Conservation (phyloP, 2,113 vertebrate species). For the Scolopax mira region DNA sequence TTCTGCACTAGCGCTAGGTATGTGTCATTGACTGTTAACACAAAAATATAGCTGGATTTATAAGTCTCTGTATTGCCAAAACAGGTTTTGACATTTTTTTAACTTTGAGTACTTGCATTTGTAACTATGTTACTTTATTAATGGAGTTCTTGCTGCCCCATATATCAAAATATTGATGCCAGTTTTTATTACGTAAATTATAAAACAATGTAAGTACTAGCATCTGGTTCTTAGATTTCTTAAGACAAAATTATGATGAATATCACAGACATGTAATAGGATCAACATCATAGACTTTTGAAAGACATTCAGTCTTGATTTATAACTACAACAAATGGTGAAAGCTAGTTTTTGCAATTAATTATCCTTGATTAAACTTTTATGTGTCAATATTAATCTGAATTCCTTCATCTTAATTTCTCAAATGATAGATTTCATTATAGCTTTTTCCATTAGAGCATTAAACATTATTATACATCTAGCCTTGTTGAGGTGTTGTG, state of each 20-base stretch:
- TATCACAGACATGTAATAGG: not conserved
- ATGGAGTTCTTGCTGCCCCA: not conserved
- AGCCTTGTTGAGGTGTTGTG: not conserved
- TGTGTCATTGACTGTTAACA: not conserved
- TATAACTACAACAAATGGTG: not conserved
- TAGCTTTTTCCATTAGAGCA: accelerated
- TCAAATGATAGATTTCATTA: not conserved
- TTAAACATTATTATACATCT: not conserved
- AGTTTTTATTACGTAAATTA: not conserved
- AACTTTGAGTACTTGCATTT: not conserved
- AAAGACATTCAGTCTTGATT: not conserved
- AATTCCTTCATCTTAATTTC: not conserved
- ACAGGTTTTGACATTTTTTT: not conserved
- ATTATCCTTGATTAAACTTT: not conserved
- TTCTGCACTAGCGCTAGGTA: not conserved
- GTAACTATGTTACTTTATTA: not conserved
- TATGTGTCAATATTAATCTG: not conserved
- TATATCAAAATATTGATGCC: not conserved
- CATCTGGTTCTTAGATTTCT: not conserved
- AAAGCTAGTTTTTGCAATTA: not conserved
- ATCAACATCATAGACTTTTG: not conserved
- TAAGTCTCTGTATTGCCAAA: not conserved
- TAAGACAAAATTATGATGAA: not conserved
- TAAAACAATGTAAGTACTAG: not conserved
- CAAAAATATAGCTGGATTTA: not conserved